phyloP scores from a whole-genome alignment of 2,888 invertebrate species.

The Temnothorax unifasciatus region DNA sequence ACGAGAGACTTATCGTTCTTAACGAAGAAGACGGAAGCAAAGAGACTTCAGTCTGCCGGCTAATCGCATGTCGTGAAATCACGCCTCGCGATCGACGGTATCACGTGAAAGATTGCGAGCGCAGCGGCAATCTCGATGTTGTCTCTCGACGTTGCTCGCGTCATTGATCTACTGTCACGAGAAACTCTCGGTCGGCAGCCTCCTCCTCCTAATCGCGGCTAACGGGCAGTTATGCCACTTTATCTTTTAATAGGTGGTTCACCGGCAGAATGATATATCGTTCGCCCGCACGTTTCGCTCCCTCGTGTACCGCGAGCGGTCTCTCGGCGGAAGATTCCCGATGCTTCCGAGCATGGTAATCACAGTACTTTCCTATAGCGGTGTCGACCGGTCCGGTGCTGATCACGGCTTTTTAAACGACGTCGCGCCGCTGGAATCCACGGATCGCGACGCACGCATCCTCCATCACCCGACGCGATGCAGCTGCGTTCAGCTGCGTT shows the following conservation, averaged over 20 bases:
- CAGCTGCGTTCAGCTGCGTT: slow-evolving; percentile 51
- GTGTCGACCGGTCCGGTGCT: slow-evolving; percentile 65
- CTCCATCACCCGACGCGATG: slow-evolving; percentile 17
- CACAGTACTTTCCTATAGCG: slow-evolving; percentile 73
- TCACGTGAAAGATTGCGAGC: not conserved
- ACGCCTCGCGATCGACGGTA: slow-evolving; percentile 27
- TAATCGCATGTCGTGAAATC: slow-evolving; percentile 33
- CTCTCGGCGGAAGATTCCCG: slow-evolving; percentile 46
- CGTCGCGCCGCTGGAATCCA: slow-evolving; percentile 61
- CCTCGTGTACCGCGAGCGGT: not conserved
- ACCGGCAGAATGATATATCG: slow-evolving; percentile 33
- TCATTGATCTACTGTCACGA: slow-evolving; percentile 26
- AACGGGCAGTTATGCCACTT: slow-evolving; percentile 11
- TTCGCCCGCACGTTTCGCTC: not conserved
- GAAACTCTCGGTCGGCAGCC: not conserved
- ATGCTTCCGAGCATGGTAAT: slow-evolving; percentile 61
- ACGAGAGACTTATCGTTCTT: slow-evolving; percentile 17
- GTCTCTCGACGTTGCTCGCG: not conserved
- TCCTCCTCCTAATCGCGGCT: not conserved
- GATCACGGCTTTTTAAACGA: slow-evolving; percentile 67
- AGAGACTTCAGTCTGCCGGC: not conserved
- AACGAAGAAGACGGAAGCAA: slow-evolving; percentile 42
- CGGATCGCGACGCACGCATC: slow-evolving; percentile 68
- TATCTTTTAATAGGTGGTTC: slow-evolving; percentile 12
- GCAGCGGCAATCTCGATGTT: not conserved